phyloP scores from a whole-genome alignment of 2,797 vertebrate genomes.

The Pangasius macronema region DNA sequence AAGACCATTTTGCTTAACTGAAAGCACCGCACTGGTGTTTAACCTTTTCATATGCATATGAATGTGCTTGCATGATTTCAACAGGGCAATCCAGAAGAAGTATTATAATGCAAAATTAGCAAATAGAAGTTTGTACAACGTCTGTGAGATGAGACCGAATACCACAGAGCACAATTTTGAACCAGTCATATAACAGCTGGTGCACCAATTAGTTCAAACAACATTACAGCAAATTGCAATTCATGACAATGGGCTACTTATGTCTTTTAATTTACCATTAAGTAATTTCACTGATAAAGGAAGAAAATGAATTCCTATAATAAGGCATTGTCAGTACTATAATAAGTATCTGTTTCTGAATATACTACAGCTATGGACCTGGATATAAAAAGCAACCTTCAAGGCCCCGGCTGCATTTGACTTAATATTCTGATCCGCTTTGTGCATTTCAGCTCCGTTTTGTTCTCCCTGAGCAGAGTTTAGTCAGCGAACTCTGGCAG shows the following conservation, averaged over 20 bases:
- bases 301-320: neutral
- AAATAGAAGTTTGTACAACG: neutral
- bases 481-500: slow-evolving; percentile 50
- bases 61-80: neutral
- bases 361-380: slow-evolving; percentile 4
- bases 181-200: neutral
- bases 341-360: neutral
- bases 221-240: neutral
- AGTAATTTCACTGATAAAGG: neutral
- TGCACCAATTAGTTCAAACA: neutral
- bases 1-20: neutral
- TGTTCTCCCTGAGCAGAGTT: slow-evolving; percentile 56
- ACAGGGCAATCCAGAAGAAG: neutral
- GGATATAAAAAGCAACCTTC: neutral
- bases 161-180: neutral
- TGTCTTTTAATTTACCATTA: neutral
- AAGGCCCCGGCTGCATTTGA: neutral
- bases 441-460: slow-evolving; percentile 48
- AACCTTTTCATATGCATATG: neutral
- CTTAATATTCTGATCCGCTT: slow-evolving; percentile 53
- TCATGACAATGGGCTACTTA: neutral
- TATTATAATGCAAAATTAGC: neutral
- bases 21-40: neutral
- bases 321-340: neutral
- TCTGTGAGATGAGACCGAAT: neutral